Conservation (phyloP, 1,140 invertebrate genomes). For the Calliopsis andreniformis region DNA sequence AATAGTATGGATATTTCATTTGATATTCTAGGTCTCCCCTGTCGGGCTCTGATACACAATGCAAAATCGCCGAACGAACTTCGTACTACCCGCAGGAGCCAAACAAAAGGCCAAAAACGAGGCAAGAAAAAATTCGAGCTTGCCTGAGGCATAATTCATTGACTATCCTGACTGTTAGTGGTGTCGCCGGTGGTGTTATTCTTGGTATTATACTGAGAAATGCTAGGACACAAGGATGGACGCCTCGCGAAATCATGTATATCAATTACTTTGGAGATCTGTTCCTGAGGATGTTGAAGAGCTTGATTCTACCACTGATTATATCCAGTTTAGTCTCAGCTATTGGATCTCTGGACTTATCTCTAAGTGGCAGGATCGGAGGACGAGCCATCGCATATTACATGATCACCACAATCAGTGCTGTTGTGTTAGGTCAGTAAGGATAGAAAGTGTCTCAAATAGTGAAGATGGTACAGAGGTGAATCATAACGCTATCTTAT, state of each 20-base stretch:
- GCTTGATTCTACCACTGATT: slow-evolving; percentile 89
- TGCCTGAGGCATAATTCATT: slow-evolving; percentile 89
- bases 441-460: no score
- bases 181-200: slow-evolving; percentile 90
- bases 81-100: slow-evolving; percentile 77
- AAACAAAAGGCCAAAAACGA: slow-evolving; percentile 70
- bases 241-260: slow-evolving; percentile 91
- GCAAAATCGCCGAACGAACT: slow-evolving; percentile 69
- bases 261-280: slow-evolving; percentile 91
- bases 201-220: slow-evolving; percentile 88
- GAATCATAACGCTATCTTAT: no score
- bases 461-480: no score
- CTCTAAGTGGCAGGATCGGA: slow-evolving; percentile 85
- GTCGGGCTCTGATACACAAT: slow-evolving; percentile 74
- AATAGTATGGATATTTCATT: no score
- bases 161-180: slow-evolving; percentile 91
- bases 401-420: slow-evolving; percentile 88
- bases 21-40: slow-evolving; percentile 74
- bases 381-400: slow-evolving; percentile 88
- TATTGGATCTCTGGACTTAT: slow-evolving; percentile 86
- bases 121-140: slow-evolving; percentile 72
- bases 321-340: slow-evolving; percentile 88
- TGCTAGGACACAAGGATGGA: slow-evolving; percentile 83
- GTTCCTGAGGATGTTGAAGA: slow-evolving; percentile 90
- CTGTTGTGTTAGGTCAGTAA: slow-evolving; percentile 84